Conservation (phyloP, 2,113 vertebrate genomes). For the Pomatostomus ruficeps region DNA sequence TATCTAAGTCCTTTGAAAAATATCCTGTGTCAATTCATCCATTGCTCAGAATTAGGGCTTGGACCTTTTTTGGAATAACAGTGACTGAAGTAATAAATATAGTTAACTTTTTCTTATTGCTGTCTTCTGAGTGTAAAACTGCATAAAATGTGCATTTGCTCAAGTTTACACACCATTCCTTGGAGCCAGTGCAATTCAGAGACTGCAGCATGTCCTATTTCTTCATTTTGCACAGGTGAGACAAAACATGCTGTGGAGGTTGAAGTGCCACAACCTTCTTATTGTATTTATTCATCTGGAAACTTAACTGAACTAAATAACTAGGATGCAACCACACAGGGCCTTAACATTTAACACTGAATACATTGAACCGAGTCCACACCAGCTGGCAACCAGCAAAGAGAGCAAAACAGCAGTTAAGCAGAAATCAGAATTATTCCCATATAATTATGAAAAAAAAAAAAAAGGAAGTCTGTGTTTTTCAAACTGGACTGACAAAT, state of each 20-base stretch:
- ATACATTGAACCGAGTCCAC: conserved; percentile 42
- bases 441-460: not conserved
- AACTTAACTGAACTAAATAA: conserved; percentile 28
- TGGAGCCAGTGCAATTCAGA: not conserved
- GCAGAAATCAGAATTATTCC: conserved; percentile 9
- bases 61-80: not conserved
- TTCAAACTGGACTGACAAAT: not conserved
- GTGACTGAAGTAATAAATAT: not conserved
- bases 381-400: conserved; percentile 30
- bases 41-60: not conserved
- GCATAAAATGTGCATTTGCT: not conserved
- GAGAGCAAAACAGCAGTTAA: not conserved
- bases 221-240: conserved; percentile 5
- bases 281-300: conserved; percentile 42
- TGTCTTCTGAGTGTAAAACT: not conserved
- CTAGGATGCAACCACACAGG: conserved; percentile 9
- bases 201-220: not conserved
- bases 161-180: not conserved
- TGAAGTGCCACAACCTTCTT: conserved; percentile 21
- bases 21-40: not conserved
- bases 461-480: not conserved
- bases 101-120: not conserved
- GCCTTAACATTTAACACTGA: conserved; percentile 42
- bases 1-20: not conserved
- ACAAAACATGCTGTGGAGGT: not conserved